A percentile compares a stretch with the other conserved stretches of the same genome.
Evolutionary conservation across 2,113 vertebrate genomes (phyloP).

Genomic region (Tragelaphus scriptus): DNA sequence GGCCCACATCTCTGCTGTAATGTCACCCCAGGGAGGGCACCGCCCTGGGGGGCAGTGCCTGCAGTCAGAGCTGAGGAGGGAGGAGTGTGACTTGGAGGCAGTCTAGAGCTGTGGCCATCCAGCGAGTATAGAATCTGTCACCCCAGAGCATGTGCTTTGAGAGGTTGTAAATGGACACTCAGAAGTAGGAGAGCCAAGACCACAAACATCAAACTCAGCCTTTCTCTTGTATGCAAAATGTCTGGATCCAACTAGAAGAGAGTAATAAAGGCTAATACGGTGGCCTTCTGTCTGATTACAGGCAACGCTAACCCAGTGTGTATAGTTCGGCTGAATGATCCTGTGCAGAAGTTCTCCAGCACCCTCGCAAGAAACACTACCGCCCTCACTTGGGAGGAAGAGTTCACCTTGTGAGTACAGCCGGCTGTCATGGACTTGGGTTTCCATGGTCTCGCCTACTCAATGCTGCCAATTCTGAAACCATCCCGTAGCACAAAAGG

Average conservation of each 20-base stretch:
- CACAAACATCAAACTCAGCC: too few species aligned
- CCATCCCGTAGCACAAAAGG: neutral
- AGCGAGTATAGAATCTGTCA: too few species aligned
- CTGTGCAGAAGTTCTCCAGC: slow-evolving; percentile 88
- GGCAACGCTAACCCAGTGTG: slow-evolving; percentile 83
- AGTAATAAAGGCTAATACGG: neutral
- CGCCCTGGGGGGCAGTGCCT: rapidly evolving
- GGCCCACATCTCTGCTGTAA: neutral
- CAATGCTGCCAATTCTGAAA: too few species aligned
- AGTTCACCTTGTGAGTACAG: slow-evolving; percentile 92
- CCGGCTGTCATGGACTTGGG: neutral
- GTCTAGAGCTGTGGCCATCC: neutral
- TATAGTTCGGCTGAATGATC: slow-evolving; percentile 87
- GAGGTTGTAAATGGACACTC: neutral
- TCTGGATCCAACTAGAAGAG: too few species aligned
- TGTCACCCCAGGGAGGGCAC: rapidly evolving
- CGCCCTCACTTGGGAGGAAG: slow-evolving; percentile 89
- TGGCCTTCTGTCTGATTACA: slow-evolving; percentile 61
- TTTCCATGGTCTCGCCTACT: neutral
- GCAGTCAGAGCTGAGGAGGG: neutral
- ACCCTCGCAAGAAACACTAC: slow-evolving; percentile 78
- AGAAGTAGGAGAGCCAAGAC: neutral
- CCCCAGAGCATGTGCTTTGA: neutral
- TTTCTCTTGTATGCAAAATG: neutral
- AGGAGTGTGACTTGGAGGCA: neutral